Evolutionary conservation across 2,888 invertebrate genomes (phyloP), one percentile per base, ranked within the genome.

Genomic region (Chalcosyrphus nemorum): DNA sequence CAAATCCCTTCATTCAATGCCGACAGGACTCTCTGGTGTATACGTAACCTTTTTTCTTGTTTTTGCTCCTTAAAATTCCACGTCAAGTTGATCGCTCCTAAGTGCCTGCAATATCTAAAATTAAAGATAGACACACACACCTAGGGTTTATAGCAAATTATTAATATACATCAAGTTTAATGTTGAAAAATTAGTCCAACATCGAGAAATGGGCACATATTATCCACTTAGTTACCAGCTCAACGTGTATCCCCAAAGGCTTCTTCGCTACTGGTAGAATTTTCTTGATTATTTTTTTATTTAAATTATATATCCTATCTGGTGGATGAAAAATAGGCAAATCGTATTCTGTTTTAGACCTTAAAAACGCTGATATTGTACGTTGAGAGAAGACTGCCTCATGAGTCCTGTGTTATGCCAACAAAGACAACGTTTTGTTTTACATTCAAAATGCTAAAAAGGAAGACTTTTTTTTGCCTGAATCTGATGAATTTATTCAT

Each of bases 161-260:
- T 71, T 57, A 50, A 35, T 57, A 52, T 52, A 45, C 72, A 61
- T 72, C 50, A 72, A 41, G 72, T 61, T 41, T 61, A 72, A 61
- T 38, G 72, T 72, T 72, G 72, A 61, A 72, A 72, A 61, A 70
- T 52, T 61, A 61, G 19, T n/a, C 52, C 41, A 52, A 41, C 66
- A 43, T 41, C 13, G 52, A 59, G 27, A 13, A n/a, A 32, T 41
- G 52, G 24, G 24, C 38, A 21, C n/a, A 11, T 13, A 47, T 63
- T 63, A 63, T 71, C 57, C 38, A 47, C 47, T 70, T 47, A 59
- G 21, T 4, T 59, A 38, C n/a, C 0, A 13, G 65, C 50, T 27
- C 4, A 11, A 2, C 5, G 57, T 45, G n/a, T n/a, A n/a, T 4
- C 17, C 43, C 13, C 7, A 43, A 43, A 43, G 43, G 43, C 15